These are phyloP conservation scores for Lepidurus couesii DNA, from an alignment of 1,140 invertebrate genomes.

Conservation along the genomic window DNA sequence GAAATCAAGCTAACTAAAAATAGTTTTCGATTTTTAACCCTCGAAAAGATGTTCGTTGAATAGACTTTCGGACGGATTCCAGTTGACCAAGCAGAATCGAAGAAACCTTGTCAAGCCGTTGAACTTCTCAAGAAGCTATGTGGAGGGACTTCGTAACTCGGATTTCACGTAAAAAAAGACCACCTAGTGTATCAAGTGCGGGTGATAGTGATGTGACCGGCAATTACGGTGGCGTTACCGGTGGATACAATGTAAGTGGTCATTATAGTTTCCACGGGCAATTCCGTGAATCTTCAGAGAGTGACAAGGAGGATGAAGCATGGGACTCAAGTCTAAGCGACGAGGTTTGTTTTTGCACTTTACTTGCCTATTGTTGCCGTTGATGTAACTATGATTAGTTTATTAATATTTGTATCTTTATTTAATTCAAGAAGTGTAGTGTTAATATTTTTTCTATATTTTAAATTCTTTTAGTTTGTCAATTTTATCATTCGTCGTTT, in stretches of 20 bases:
- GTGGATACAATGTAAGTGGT: not conserved
- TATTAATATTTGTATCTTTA: no score
- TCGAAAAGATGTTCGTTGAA: no score
- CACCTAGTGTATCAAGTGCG: not conserved
- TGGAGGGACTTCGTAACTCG: constrained; percentile 1
- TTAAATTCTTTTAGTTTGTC: no score
- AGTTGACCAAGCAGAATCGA: not conserved
- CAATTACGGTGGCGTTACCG: not conserved
- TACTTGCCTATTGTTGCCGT: not conserved
- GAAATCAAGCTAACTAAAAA: no score
- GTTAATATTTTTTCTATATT: no score
- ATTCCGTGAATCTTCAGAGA: not conserved
- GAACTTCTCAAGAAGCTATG: not conserved
- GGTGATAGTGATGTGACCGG: not conserved
- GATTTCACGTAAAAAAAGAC: not conserved
- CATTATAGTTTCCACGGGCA: not conserved
- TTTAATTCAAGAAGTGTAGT: no score
- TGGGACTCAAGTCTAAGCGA: not conserved
- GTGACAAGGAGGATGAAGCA: not conserved
- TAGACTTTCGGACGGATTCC: no score
- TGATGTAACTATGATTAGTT: not conserved
- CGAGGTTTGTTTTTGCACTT: not conserved
- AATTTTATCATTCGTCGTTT: no score
- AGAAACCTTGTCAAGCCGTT: not conserved
- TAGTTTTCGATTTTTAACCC: no score